Percentiles rank a stretch among this genome's conserved stretches.
Conservation (phyloP, 1,140 invertebrate species). For the Hermatobates lingyangjiaoensis region DNA sequence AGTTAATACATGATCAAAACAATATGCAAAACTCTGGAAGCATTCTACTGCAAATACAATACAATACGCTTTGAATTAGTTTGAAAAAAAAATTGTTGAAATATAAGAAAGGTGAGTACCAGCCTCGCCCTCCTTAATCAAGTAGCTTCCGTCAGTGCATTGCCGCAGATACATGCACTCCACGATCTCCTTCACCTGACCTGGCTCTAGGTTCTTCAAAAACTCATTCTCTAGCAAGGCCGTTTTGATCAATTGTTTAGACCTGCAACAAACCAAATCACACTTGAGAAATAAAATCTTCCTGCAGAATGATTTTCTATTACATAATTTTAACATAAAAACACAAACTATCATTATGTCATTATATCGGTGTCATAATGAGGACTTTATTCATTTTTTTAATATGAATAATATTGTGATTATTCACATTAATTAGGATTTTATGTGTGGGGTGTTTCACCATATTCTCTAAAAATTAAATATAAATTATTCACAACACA, state of each 20-base stretch:
- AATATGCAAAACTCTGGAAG: too few relatives aligned
- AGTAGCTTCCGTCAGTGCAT: slow-evolving; percentile 48
- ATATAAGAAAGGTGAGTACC: too few relatives aligned
- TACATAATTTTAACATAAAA: background rate
- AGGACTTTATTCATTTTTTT: background rate
- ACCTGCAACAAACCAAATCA: slow-evolving; percentile 23
- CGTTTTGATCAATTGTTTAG: slow-evolving; percentile 43
- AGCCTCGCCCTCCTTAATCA: slow-evolving; percentile 73
- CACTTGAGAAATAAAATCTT: background rate
- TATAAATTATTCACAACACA: too few relatives aligned
- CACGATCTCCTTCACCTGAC: slow-evolving; percentile 64
- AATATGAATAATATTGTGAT: background rate
- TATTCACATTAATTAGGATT: background rate
- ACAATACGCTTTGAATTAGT: too few relatives aligned
- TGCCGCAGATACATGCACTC: slow-evolving; percentile 77
- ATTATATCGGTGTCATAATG: background rate
- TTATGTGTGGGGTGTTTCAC: background rate
- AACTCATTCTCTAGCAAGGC: slow-evolving; percentile 81
- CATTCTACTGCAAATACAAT: too few relatives aligned
- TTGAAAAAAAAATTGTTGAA: too few relatives aligned
- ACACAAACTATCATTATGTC: background rate
- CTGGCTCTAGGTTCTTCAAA: slow-evolving; percentile 70
- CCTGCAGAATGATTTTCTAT: background rate
- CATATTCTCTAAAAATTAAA: too few relatives aligned
- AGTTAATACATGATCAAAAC: too few relatives aligned